Evolutionary conservation across 1,140 invertebrate genomes (phyloP).

Genomic region (Nymphalis io): DNA sequence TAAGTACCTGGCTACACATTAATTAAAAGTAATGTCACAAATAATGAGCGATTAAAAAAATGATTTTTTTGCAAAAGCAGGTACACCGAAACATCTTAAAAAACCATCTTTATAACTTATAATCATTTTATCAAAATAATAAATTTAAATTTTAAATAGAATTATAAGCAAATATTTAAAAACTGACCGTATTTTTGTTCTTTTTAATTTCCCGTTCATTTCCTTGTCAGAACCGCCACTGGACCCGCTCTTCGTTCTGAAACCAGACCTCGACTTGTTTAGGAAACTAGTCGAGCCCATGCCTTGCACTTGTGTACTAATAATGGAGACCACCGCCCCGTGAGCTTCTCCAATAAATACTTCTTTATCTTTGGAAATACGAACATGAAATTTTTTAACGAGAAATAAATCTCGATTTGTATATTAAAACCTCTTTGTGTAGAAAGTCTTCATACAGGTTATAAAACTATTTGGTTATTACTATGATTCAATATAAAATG

Average conservation of each 20-base stretch:
- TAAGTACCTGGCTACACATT: not conserved
- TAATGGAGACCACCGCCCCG: slow-evolving; percentile 32
- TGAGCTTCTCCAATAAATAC: slow-evolving; percentile 33
- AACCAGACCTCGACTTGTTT: slow-evolving; percentile 62
- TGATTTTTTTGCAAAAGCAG: too few species aligned
- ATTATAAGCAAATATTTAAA: slow-evolving; percentile 18
- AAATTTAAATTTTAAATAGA: not conserved
- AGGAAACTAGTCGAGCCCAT: slow-evolving; percentile 75
- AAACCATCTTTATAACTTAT: too few species aligned
- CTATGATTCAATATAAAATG: not conserved
- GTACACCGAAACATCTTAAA: too few species aligned
- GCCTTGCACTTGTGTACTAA: slow-evolving; percentile 39
- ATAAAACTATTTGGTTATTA: not conserved
- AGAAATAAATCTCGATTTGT: not conserved
- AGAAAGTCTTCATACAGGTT: not conserved
- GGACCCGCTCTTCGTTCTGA: slow-evolving; percentile 66
- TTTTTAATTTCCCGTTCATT: slow-evolving; percentile 67
- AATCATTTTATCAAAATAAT: too few species aligned
- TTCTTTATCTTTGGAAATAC: slow-evolving; percentile 42
- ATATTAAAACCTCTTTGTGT: slow-evolving; percentile 10
- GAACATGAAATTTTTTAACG: slow-evolving; percentile 35
- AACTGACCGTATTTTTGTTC: slow-evolving; percentile 66
- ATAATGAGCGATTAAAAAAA: too few species aligned
- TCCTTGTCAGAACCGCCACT: slow-evolving; percentile 71
- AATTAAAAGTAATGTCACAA: not conserved